Conservation (phyloP, 2,888 invertebrate species). For the Limenitis camilla region DNA sequence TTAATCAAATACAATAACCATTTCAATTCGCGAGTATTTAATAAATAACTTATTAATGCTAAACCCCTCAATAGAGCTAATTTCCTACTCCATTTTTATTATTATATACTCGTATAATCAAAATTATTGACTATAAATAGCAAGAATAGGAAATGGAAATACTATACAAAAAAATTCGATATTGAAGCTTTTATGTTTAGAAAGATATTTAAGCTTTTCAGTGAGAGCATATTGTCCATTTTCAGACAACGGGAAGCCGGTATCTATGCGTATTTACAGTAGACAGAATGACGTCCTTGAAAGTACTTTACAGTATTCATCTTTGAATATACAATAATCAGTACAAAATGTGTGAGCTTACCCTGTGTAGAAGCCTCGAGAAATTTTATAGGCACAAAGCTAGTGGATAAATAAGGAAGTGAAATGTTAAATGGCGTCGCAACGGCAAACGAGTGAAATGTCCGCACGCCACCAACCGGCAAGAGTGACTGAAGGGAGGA, state of each 20-base stretch:
- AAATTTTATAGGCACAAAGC: not conserved
- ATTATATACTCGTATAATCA: no score
- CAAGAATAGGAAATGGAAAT: no score
- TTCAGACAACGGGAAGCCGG: slow-evolving; percentile 8
- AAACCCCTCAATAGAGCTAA: no score
- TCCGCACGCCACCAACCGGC: slow-evolving; percentile 44
- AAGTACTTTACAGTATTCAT: not conserved
- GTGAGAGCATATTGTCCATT: no score
- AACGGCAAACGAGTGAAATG: slow-evolving; percentile 37
- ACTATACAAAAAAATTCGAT: no score
- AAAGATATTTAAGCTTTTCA: no score
- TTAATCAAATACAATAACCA: no score
- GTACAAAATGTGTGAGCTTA: slow-evolving; percentile 5
- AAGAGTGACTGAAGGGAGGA: slow-evolving; percentile 52
- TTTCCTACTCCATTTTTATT: no score
- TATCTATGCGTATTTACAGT: slow-evolving; percentile 19
- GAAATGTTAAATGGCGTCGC: slow-evolving; percentile 47
- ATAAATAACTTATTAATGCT: no score
- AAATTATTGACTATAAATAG: no score
- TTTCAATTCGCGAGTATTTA: no score
- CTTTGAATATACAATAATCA: not conserved
- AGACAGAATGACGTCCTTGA: slow-evolving; percentile 37
- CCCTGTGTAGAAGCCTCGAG: slow-evolving; percentile 1
- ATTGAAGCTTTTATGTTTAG: no score
- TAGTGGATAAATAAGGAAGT: slow-evolving; percentile 38